Percentiles rank a stretch among this genome's conserved stretches.
phyloP scores from a whole-genome alignment of 2,888 invertebrate species.

The Herminia tarsipennalis region DNA sequence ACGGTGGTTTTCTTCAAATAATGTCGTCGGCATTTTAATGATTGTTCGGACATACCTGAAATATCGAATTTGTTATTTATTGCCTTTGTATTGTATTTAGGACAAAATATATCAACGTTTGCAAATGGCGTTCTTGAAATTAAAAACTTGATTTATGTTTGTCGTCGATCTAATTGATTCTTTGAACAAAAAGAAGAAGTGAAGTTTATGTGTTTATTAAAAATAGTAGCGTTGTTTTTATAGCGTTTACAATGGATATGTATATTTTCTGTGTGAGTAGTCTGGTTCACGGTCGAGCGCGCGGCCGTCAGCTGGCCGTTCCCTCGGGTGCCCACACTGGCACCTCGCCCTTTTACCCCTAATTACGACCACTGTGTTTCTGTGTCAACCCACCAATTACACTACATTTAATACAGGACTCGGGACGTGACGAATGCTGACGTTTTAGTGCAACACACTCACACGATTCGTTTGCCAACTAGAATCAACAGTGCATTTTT shows the following conservation, averaged over 20 bases:
- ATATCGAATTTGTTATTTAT: conserved; percentile 76
- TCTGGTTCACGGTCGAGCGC: conserved; percentile 54
- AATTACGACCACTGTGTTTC: conserved; percentile 71
- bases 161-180: conserved; percentile 42
- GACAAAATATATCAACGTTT: conserved; percentile 56
- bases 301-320: conserved; percentile 62
- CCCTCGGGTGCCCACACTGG: conserved; percentile 59
- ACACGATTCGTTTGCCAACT: background rate
- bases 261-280: conserved; percentile 62
- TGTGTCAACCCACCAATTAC: conserved; percentile 63
- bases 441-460: conserved; percentile 6
- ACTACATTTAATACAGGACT: conserved; percentile 10
- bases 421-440: conserved; percentile 17
- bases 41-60: conserved; percentile 68
- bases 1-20: conserved; percentile 59
- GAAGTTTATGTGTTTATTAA: conserved; percentile 27
- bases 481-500: background rate
- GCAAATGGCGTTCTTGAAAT: conserved; percentile 54
- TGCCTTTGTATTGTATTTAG: conserved; percentile 69
- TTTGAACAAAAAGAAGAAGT: conserved; percentile 31
- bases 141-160: conserved; percentile 63
- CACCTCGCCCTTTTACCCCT: conserved; percentile 61
- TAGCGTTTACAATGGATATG: conserved; percentile 49
- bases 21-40: conserved; percentile 77
- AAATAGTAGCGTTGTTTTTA: conserved; percentile 27